Percentiles rank a stretch among this genome's conserved stretches.
Conservation (phyloP, 2,797 vertebrate species). For the Tenualosa thibaudeaui region DNA sequence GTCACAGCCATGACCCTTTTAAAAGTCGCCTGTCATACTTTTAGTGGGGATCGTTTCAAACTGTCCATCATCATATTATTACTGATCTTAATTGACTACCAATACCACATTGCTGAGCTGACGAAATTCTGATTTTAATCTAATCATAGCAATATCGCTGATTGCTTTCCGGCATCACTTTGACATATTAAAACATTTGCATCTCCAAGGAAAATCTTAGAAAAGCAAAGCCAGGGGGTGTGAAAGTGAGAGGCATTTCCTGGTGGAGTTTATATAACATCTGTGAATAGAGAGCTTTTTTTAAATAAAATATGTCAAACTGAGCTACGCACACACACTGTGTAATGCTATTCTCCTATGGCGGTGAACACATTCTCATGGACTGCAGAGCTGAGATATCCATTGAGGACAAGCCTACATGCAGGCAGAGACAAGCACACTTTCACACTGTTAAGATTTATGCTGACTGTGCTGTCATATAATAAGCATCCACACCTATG, state of each 20-base stretch:
- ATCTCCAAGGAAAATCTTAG: slow-evolving; percentile 51
- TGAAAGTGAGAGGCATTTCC: slow-evolving; percentile 46
- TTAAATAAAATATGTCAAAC: slow-evolving; percentile 13
- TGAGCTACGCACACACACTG: neutral
- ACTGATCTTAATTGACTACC: slow-evolving; percentile 77
- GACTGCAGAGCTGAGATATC: neutral
- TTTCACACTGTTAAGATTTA: slow-evolving; percentile 21
- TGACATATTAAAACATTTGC: slow-evolving; percentile 71
- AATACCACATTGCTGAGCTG: slow-evolving; percentile 71
- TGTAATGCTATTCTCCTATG: slow-evolving; percentile 7
- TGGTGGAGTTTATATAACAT: slow-evolving; percentile 53
- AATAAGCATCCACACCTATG: neutral
- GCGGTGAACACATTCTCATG: neutral
- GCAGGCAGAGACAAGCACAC: neutral
- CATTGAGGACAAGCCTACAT: neutral
- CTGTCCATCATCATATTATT: slow-evolving; percentile 76
- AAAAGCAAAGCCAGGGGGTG: neutral
- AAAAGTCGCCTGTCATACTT: slow-evolving; percentile 72
- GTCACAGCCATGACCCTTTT: slow-evolving; percentile 74
- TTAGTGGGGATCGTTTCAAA: slow-evolving; percentile 75
- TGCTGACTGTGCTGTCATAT: slow-evolving; percentile 16
- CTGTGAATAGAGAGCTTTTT: slow-evolving; percentile 28
- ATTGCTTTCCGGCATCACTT: slow-evolving; percentile 69
- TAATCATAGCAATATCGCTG: slow-evolving; percentile 71
- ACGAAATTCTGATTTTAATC: slow-evolving; percentile 71